phyloP scores from a whole-genome alignment of 1,140 invertebrate species.

The Drosophila ananassae region DNA sequence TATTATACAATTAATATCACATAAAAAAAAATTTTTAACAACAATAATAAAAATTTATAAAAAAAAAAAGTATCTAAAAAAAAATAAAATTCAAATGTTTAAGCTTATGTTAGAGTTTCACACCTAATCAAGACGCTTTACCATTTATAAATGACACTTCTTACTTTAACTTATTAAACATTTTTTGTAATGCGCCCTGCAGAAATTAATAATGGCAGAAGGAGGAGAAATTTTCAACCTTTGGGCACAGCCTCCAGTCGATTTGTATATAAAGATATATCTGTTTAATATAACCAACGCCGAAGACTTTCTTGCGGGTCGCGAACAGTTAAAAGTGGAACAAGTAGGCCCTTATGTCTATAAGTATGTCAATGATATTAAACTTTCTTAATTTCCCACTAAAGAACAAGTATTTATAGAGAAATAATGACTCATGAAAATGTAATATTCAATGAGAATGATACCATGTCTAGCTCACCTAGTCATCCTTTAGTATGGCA shows the following conservation, averaged over 20 bases:
- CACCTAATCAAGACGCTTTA: too few species aligned
- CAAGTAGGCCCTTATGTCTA: slow-evolving; percentile 96
- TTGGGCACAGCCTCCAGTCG: slow-evolving; percentile 93
- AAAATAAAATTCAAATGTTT: too few species aligned
- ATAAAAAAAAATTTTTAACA: slow-evolving; percentile 38
- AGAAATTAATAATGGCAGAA: slow-evolving; percentile 90
- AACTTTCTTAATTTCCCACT: not conserved
- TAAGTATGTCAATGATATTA: slow-evolving; percentile 87
- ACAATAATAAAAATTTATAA: slow-evolving; percentile 32
- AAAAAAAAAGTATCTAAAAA: too few species aligned
- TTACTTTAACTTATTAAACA: not conserved
- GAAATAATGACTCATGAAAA: slow-evolving; percentile 87
- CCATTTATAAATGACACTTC: too few species aligned
- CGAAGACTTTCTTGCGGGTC: slow-evolving; percentile 90
- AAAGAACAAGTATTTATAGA: not conserved
- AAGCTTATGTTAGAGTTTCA: too few species aligned
- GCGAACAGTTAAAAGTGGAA: slow-evolving; percentile 89
- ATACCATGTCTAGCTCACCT: slow-evolving; percentile 88
- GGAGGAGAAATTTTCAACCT: slow-evolving; percentile 92
- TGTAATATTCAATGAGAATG: slow-evolving; percentile 90
- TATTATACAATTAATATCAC: not conserved
- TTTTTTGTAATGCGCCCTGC: slow-evolving; percentile 53
- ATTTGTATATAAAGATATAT: slow-evolving; percentile 93
- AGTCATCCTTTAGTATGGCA: slow-evolving; percentile 89
- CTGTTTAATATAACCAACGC: slow-evolving; percentile 95